A percentile compares a stretch with the other conserved stretches of the same genome.
phyloP scores from a whole-genome alignment of 2,113 vertebrate species.

The Furnarius figulus region DNA sequence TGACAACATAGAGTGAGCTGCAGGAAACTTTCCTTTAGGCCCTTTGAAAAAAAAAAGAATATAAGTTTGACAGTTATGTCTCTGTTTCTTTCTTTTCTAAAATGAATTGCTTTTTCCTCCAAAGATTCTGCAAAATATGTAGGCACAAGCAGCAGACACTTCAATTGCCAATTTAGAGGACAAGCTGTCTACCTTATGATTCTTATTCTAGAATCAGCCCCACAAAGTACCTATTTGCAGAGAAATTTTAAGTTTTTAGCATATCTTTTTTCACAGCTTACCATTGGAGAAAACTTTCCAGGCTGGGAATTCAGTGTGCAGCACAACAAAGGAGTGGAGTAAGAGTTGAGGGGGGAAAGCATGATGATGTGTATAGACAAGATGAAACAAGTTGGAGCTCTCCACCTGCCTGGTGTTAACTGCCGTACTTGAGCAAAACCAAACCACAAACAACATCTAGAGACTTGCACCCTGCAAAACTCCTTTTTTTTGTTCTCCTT shows the following conservation, averaged over 20 bases:
- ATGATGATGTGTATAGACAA: not conserved
- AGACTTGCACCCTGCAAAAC: not conserved
- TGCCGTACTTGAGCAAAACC: not conserved
- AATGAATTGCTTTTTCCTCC: not conserved
- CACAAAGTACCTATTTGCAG: not conserved
- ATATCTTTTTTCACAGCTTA: not conserved
- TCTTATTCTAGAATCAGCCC: not conserved
- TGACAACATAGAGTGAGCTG: not conserved
- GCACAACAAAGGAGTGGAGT: not conserved
- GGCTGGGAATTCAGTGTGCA: not conserved
- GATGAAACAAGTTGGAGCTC: not conserved
- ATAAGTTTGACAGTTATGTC: not conserved
- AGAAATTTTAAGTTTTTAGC: not conserved
- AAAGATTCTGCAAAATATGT: not conserved
- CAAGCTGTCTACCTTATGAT: not conserved
- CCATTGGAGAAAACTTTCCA: not conserved
- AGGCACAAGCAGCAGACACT: not conserved
- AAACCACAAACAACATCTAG: not conserved
- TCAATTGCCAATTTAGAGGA: not conserved
- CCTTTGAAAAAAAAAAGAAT: not conserved
- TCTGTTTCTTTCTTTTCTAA: not conserved
- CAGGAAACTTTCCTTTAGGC: constrained; percentile 3
- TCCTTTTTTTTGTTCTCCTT: not conserved
- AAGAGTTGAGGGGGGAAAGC: not conserved
- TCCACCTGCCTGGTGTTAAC: not conserved